Evolutionary conservation across 2,797 vertebrate genomes (phyloP).

Genomic region (Poliocrania exsul): DNA sequence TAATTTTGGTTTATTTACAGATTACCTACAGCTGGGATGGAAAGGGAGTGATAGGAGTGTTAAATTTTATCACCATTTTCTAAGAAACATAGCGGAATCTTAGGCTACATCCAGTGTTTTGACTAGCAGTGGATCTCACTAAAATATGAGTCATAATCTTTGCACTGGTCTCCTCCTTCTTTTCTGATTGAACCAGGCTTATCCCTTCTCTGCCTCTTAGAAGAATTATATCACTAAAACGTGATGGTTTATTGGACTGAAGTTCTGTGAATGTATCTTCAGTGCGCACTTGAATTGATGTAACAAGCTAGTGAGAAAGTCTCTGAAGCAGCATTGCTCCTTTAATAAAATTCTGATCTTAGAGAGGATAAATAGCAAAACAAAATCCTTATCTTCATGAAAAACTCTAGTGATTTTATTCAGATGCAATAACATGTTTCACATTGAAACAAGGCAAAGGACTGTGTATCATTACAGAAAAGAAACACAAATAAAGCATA

Average conservation of each 20-base stretch:
- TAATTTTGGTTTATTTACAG: background rate
- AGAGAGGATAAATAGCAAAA: conserved; percentile 32
- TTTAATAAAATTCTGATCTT: conserved; percentile 40
- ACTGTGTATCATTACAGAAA: background rate
- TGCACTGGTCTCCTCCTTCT: background rate
- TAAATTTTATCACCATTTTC: background rate
- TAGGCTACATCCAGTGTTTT: background rate
- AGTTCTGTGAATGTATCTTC: background rate
- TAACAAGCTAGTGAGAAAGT: conserved; percentile 1
- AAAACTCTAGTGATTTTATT: background rate
- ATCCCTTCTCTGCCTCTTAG: background rate
- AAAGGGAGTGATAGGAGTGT: background rate
- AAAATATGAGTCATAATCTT: background rate
- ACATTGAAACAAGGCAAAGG: conserved; percentile 18
- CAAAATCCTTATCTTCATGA: conserved; percentile 5
- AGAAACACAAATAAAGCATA: conserved; percentile 12
- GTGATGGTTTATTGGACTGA: background rate
- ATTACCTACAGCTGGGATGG: background rate
- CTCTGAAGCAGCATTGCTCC: background rate
- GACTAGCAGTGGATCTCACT: background rate
- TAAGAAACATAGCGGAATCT: background rate
- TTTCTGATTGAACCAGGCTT: background rate
- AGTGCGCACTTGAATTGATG: conserved; percentile 12
- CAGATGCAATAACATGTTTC: background rate
- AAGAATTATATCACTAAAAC: conserved; percentile 5